Conservation (phyloP, 2,888 invertebrate species). For the Parelbella ahira region DNA sequence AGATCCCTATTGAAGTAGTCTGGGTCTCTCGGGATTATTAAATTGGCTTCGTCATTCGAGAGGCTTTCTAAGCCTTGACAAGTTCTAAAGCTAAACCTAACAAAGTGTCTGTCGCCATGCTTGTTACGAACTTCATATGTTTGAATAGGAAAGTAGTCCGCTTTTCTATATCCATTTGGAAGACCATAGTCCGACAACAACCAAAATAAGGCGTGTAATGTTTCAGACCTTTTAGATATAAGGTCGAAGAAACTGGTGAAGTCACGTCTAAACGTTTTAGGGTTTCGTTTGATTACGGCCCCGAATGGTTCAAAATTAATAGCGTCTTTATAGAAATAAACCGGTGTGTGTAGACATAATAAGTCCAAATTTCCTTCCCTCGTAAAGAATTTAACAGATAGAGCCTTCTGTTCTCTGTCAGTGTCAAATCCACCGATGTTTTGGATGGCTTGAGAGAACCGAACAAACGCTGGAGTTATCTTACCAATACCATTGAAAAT, state of each 20-base stretch:
- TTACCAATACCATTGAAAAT: slow-evolving; percentile 87
- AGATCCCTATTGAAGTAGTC: slow-evolving; percentile 92
- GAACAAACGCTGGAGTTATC: slow-evolving; percentile 85
- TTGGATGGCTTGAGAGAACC: slow-evolving; percentile 90
- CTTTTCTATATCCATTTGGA: slow-evolving; percentile 92
- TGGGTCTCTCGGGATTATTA: slow-evolving; percentile 86
- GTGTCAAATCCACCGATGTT: slow-evolving; percentile 92
- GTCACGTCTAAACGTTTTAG: slow-evolving; percentile 90
- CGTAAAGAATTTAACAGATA: slow-evolving; percentile 94
- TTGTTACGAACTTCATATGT: slow-evolving; percentile 92
- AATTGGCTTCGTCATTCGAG: slow-evolving; percentile 80
- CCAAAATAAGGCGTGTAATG: slow-evolving; percentile 87
- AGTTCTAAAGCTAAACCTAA: slow-evolving; percentile 94
- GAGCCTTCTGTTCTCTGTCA: slow-evolving; percentile 90
- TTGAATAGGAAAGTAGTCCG: slow-evolving; percentile 95
- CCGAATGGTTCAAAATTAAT: slow-evolving; percentile 90
- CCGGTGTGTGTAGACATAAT: slow-evolving; percentile 91
- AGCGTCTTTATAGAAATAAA: slow-evolving; percentile 93
- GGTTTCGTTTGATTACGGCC: slow-evolving; percentile 95
- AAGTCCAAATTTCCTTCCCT: slow-evolving; percentile 94
- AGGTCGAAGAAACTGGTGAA: slow-evolving; percentile 94
- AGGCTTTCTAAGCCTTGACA: slow-evolving; percentile 92
- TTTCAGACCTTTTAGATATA: slow-evolving; percentile 88
- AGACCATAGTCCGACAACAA: slow-evolving; percentile 92
- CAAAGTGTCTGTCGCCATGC: slow-evolving; percentile 84